Conservation (phyloP, 2,113 vertebrate genomes). For the Clarias macrocephalus region DNA sequence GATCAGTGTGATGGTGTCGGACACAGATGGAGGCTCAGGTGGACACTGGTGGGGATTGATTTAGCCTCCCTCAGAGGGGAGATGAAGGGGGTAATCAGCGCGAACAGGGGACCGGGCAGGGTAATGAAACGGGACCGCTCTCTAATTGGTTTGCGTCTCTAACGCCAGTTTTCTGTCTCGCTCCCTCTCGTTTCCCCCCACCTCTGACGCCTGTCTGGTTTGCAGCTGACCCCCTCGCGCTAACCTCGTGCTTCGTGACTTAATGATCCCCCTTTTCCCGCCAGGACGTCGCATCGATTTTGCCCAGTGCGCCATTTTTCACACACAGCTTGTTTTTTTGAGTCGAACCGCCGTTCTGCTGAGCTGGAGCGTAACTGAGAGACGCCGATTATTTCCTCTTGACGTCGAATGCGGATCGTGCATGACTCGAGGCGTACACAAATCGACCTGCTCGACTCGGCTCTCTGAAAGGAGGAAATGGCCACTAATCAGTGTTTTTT, state of each 20-base stretch:
- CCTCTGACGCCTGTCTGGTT: not conserved
- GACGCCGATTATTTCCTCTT: not conserved
- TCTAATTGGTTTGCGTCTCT: slow-evolving; percentile 33
- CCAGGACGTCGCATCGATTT: not conserved
- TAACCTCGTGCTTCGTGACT: not conserved
- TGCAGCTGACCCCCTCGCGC: not conserved
- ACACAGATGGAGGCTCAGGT: slow-evolving; percentile 63
- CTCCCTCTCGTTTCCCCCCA: not conserved
- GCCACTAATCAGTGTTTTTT: not conserved
- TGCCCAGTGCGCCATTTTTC: not conserved
- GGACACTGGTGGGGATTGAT: slow-evolving; percentile 69
- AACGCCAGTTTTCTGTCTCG: slow-evolving; percentile 22
- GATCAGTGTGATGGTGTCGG: slow-evolving; percentile 25
- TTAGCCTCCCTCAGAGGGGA: slow-evolving; percentile 51
- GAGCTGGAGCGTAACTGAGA: not conserved
- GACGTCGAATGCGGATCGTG: not conserved
- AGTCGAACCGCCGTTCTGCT: not conserved
- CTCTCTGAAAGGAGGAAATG: not conserved
- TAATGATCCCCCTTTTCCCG: not conserved
- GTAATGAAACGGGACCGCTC: slow-evolving; percentile 47
- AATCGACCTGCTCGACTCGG: not conserved
- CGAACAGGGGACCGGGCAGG: slow-evolving; percentile 30
- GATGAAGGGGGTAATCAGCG: slow-evolving; percentile 48
- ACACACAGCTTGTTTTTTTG: not conserved
- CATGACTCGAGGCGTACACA: not conserved